A percentile compares a stretch with the other conserved stretches of the same genome.
phyloP scores from a whole-genome alignment of 2,888 invertebrate genomes.

The Plebejus anna region DNA sequence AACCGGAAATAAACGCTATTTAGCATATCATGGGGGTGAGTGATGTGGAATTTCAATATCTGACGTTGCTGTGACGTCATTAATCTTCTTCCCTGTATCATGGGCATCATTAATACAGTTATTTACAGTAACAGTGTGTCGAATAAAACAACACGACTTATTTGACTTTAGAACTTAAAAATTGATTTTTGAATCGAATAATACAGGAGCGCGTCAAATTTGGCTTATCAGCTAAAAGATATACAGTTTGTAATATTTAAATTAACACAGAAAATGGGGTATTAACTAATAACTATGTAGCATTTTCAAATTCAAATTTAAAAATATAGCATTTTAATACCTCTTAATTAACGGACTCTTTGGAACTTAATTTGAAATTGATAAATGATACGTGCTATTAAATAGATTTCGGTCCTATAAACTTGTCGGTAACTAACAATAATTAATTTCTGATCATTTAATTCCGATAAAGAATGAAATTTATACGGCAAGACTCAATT shows the following conservation, averaged over 20 bases:
- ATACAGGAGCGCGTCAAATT: too few relatives aligned
- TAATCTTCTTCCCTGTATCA: slow-evolving; percentile 60
- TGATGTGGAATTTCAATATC: slow-evolving; percentile 34
- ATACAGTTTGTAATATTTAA: too few relatives aligned
- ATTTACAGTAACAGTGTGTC: slow-evolving; percentile 40
- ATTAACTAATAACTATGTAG: too few relatives aligned
- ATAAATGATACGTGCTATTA: neutral
- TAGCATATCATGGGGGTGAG: slow-evolving; percentile 21
- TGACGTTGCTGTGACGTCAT: slow-evolving; percentile 39
- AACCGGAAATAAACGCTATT: slow-evolving; percentile 15
- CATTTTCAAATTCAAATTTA: too few relatives aligned
- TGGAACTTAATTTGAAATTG: neutral
- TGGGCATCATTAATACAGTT: slow-evolving; percentile 60
- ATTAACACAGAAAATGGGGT: too few relatives aligned
- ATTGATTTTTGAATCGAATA: too few relatives aligned
- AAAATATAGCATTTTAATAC: too few relatives aligned
- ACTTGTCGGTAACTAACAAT: neutral
- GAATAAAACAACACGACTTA: neutral
- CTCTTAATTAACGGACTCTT: neutral
- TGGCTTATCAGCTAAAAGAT: too few relatives aligned
- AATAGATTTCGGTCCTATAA: neutral
- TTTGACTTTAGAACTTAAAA: neutral
- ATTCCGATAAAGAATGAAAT: slow-evolving; percentile 5
- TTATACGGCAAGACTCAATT: neutral
- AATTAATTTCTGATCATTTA: neutral